Percentiles rank a stretch among this genome's conserved stretches.
These are phyloP conservation scores for Anas bahamensis DNA, from an alignment of 2,797 vertebrate species.

Conservation along the genomic window DNA sequence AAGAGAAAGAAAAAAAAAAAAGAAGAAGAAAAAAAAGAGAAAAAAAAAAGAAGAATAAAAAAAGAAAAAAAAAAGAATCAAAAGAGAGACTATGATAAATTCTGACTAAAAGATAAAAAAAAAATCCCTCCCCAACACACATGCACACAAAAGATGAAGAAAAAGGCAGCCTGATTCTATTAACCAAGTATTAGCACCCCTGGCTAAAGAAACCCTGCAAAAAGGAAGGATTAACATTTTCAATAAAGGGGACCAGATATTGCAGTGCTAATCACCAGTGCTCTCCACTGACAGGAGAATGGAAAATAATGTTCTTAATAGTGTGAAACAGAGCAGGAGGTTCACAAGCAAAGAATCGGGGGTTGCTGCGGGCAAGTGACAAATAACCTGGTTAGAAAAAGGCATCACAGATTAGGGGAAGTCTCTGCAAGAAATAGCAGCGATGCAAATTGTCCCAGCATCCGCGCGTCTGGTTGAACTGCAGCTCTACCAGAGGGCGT, in stretches of 20 bases:
- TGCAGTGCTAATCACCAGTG: constrained; percentile 42
- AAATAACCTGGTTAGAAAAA: constrained; percentile 58
- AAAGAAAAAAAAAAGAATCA: background rate
- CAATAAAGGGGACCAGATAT: constrained; percentile 52
- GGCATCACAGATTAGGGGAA: background rate
- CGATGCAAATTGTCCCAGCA: background rate
- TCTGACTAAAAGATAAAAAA: constrained; percentile 18
- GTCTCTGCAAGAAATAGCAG: background rate
- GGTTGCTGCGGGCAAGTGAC: constrained; percentile 36
- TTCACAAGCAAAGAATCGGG: constrained; percentile 15
- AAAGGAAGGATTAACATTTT: constrained; percentile 68
- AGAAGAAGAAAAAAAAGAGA: background rate
- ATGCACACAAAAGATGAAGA: constrained; percentile 32
- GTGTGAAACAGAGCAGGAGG: constrained; percentile 37
- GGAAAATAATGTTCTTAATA: constrained; percentile 60
- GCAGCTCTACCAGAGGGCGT: background rate
- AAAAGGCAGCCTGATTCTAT: constrained; percentile 60
- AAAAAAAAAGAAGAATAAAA: background rate
- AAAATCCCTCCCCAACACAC: constrained; percentile 12
- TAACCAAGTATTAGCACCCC: constrained; percentile 67
- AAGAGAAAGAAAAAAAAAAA: constrained; percentile 2
- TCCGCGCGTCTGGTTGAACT: background rate
- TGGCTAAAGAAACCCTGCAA: constrained; percentile 54
- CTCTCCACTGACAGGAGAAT: background rate
- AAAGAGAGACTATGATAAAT: constrained; percentile 17